Percentiles rank a stretch among this genome's conserved stretches.
Conservation (phyloP, 1,140 invertebrate species). For the Drosophila azteca region DNA sequence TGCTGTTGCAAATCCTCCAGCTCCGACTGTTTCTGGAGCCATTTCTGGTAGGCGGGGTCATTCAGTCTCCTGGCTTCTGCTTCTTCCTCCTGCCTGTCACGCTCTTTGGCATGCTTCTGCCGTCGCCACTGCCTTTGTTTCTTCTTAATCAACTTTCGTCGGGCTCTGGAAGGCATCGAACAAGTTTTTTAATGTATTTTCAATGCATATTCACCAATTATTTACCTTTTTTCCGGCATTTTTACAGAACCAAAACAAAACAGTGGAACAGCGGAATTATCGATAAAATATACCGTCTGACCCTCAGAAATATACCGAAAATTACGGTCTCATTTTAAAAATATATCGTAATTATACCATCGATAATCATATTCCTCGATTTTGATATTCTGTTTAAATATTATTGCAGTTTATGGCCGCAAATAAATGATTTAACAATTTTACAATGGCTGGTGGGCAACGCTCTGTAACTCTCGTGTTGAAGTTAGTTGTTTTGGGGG, state of each 20-base stretch:
- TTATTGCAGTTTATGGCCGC: too few relatives aligned
- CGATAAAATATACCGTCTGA: too few relatives aligned
- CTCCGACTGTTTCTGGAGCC: slow-evolving; percentile 62
- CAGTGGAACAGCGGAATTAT: too few relatives aligned
- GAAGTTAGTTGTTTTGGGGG: too few relatives aligned
- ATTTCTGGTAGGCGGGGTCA: slow-evolving; percentile 77
- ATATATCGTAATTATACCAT: too few relatives aligned
- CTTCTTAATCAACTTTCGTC: slow-evolving; percentile 84
- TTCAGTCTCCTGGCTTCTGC: slow-evolving; percentile 43
- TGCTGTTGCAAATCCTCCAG: slow-evolving; percentile 68
- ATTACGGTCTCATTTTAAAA: too few relatives aligned
- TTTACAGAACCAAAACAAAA: slow-evolving; percentile 9
- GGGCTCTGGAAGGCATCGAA: slow-evolving; percentile 44
- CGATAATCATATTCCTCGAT: too few relatives aligned
- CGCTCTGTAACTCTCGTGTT: too few relatives aligned
- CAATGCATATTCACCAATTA: background rate
- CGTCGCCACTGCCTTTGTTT: slow-evolving; percentile 83
- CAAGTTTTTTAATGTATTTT: background rate
- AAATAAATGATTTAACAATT: too few relatives aligned
- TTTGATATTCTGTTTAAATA: too few relatives aligned
- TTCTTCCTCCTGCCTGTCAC: slow-evolving; percentile 59
- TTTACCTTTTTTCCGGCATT: slow-evolving; percentile 47
- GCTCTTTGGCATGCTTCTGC: slow-evolving; percentile 76
- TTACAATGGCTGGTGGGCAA: too few relatives aligned
- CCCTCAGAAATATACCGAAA: too few relatives aligned